Evolutionary conservation across 2,113 vertebrate genomes (phyloP).

Genomic region (Cyanocitta stelleri): DNA sequence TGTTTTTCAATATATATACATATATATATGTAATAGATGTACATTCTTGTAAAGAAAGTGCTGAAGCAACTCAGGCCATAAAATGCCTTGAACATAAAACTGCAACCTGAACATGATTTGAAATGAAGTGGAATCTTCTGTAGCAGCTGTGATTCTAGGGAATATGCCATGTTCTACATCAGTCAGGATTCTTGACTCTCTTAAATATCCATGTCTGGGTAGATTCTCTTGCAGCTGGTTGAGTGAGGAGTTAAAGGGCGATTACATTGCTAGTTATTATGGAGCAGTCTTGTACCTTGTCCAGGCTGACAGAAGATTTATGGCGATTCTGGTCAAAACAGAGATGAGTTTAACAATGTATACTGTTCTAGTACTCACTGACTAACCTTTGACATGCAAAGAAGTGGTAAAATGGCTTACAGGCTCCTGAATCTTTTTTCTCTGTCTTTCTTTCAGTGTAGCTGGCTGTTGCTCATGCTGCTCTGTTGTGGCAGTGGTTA

Average conservation of each 20-base stretch:
- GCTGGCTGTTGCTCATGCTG: neutral
- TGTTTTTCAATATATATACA: neutral
- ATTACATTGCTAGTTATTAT: neutral
- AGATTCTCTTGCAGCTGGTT: neutral
- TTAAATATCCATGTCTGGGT: neutral
- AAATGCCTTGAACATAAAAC: neutral
- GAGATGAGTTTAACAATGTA: neutral
- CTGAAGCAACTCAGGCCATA: neutral
- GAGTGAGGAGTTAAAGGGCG: neutral
- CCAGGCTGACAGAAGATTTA: neutral
- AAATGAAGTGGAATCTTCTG: neutral
- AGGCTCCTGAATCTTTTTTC: neutral
- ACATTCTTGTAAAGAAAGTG: neutral
- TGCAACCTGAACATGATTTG: neutral
- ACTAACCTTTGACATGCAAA: neutral
- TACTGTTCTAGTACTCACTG: neutral
- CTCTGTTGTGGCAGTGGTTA: neutral
- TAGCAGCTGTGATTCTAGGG: neutral
- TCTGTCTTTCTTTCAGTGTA: neutral
- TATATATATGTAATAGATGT: neutral
- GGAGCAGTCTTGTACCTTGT: neutral
- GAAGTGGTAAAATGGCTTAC: neutral
- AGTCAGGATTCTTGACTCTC: neutral
- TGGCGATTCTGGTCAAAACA: neutral
- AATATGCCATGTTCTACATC: neutral